A percentile compares a stretch with the other conserved stretches of the same genome.
phyloP scores from a whole-genome alignment of 1,140 invertebrate species.

The Colletes gigas region DNA sequence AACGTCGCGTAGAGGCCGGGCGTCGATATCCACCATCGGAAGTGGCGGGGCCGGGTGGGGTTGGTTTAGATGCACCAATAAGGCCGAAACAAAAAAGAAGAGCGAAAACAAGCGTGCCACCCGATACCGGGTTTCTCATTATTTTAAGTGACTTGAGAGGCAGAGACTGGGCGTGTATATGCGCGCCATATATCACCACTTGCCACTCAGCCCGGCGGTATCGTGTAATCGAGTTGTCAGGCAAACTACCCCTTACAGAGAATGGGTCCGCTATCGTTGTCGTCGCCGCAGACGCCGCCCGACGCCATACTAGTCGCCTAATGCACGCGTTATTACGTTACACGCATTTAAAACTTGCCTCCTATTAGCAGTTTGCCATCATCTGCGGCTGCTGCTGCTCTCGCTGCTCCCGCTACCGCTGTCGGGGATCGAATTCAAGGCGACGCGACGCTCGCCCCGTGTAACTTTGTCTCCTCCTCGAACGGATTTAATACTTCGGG shows the following conservation, averaged over 20 bases:
- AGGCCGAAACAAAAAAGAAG: conserved; percentile 28
- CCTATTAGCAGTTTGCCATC: conserved; percentile 67
- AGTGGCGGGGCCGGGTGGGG: too few relatives aligned
- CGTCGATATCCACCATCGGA: not conserved
- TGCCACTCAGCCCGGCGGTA: conserved; percentile 70
- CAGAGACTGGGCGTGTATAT: conserved; percentile 55
- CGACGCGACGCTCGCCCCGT: conserved; percentile 14
- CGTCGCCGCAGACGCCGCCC: conserved; percentile 64
- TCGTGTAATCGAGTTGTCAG: conserved; percentile 75
- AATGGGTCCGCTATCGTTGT: conserved; percentile 68
- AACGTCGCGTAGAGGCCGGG: not conserved
- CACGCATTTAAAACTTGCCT: conserved; percentile 69
- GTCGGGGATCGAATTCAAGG: conserved; percentile 55
- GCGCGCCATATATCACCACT: conserved; percentile 70
- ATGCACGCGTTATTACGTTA: conserved; percentile 72
- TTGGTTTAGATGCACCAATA: conserved; percentile 26
- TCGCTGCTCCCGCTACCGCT: conserved; percentile 41
- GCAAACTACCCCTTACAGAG: conserved; percentile 73
- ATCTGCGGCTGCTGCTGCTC: conserved; percentile 50
- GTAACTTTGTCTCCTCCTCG: conserved; percentile 57
- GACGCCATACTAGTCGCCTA: conserved; percentile 67
- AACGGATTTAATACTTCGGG: conserved; percentile 55
- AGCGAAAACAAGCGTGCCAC: conserved; percentile 45
- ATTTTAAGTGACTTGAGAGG: conserved; percentile 66
- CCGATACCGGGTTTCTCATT: conserved; percentile 66